Conservation (phyloP, 2,113 vertebrate species). For the Sus scrofa region DNA sequence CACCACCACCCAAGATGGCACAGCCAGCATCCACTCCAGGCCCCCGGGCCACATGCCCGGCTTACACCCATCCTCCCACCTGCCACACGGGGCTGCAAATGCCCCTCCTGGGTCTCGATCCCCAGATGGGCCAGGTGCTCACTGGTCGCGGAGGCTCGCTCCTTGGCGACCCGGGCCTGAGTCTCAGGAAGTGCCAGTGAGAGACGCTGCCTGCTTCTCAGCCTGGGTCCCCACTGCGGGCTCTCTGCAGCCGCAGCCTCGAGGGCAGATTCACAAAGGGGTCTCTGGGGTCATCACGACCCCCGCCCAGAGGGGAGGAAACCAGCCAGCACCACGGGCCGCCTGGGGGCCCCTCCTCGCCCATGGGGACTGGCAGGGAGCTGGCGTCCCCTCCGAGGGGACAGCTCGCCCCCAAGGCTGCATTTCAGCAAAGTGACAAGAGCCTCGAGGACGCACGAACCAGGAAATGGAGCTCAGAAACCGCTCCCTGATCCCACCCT, state of each 20-base stretch:
- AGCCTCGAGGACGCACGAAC: too few relatives aligned
- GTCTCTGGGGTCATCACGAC: accelerated
- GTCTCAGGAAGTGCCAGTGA: accelerated
- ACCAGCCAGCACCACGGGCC: too few relatives aligned
- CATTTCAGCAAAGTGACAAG: accelerated
- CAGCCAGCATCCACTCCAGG: not conserved
- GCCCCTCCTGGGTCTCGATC: not conserved
- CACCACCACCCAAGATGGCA: not conserved
- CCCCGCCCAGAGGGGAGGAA: not conserved
- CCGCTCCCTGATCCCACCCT: accelerated
- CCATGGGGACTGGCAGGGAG: not conserved
- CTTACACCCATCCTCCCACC: not conserved
- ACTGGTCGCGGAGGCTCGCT: not conserved
- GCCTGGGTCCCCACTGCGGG: not conserved
- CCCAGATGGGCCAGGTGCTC: not conserved
- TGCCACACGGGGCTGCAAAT: too few relatives aligned
- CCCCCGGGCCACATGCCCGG: too few relatives aligned
- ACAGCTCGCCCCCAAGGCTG: not conserved
- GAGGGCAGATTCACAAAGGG: not conserved
- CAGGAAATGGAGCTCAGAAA: not conserved
- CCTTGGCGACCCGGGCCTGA: not conserved
- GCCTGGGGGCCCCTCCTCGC: not conserved
- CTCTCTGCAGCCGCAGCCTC: not conserved
- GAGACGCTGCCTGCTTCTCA: not conserved
- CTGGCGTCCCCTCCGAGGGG: too few relatives aligned